These are phyloP conservation scores for Candoia aspera DNA, from an alignment of 2,113 vertebrate genomes.

Conservation along the genomic window DNA sequence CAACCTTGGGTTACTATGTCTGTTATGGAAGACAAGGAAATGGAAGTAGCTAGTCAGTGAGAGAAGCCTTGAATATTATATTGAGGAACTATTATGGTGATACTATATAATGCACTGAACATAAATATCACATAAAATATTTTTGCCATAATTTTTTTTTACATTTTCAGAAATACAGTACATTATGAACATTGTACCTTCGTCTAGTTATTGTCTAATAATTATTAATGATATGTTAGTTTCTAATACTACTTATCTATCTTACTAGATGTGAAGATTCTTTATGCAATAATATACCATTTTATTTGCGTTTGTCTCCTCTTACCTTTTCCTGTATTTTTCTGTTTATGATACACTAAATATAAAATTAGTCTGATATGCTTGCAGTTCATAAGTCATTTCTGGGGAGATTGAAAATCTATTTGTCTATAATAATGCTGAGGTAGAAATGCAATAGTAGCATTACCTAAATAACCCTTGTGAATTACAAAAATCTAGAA, in stretches of 20 bases:
- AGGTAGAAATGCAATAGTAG: constrained; percentile 49
- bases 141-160: not conserved
- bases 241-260: not conserved
- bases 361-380: constrained; percentile 47
- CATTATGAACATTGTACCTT: not conserved
- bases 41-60: not conserved
- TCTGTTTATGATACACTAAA: constrained; percentile 23
- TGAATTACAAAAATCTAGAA: constrained; percentile 59
- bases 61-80: not conserved
- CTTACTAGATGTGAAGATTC: not conserved
- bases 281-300: not conserved
- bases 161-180: not conserved
- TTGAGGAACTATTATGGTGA: not conserved
- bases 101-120: not conserved
- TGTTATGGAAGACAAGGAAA: not conserved
- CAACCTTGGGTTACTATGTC: not conserved
- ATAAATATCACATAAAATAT: not conserved
- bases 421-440: constrained; percentile 63
- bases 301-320: not conserved
- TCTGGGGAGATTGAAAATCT: constrained; percentile 63
- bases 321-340: not conserved
- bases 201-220: not conserved
- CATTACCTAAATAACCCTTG: constrained; percentile 62
- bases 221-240: not conserved
- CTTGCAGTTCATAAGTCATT: constrained; percentile 31